Percentiles rank a stretch among this genome's conserved stretches.
Evolutionary conservation across 1,140 invertebrate species (phyloP).

Genomic region (Ips nitidus): DNA sequence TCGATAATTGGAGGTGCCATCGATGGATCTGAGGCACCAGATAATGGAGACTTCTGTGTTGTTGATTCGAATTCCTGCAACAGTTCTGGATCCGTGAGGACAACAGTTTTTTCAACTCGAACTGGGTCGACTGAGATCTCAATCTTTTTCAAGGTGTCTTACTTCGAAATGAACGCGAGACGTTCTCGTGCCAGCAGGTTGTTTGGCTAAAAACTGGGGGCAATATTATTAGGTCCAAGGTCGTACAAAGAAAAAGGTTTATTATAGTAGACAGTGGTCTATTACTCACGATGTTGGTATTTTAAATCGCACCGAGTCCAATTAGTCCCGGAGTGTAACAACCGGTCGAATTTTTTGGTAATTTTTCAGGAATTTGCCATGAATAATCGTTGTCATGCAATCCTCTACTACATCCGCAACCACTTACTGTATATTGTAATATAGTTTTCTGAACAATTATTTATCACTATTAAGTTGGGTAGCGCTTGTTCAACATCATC

Average conservation of each 20-base stretch:
- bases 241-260: background rate
- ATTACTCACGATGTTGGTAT: constrained; percentile 3
- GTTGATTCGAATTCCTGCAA: too few relatives aligned
- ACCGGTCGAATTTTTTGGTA: background rate
- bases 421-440: too few relatives aligned
- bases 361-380: constrained; percentile 2
- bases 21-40: background rate
- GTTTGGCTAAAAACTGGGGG: background rate
- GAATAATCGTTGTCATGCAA: background rate
- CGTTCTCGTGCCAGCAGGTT: background rate
- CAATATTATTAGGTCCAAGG: background rate
- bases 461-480: too few relatives aligned
- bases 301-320: background rate
- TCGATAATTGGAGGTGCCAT: constrained; percentile 13
- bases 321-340: background rate
- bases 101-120: too few relatives aligned
- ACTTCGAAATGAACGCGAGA: too few relatives aligned
- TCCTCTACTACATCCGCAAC: background rate
- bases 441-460: too few relatives aligned
- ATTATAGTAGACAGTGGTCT: background rate
- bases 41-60: too few relatives aligned
- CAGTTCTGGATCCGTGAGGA: too few relatives aligned
- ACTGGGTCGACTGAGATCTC: too few relatives aligned
- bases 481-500: too few relatives aligned
- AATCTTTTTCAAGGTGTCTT: too few relatives aligned